These are phyloP conservation scores for Drosophila burlai DNA, from an alignment of 1,140 invertebrate genomes.

Conservation along the genomic window DNA sequence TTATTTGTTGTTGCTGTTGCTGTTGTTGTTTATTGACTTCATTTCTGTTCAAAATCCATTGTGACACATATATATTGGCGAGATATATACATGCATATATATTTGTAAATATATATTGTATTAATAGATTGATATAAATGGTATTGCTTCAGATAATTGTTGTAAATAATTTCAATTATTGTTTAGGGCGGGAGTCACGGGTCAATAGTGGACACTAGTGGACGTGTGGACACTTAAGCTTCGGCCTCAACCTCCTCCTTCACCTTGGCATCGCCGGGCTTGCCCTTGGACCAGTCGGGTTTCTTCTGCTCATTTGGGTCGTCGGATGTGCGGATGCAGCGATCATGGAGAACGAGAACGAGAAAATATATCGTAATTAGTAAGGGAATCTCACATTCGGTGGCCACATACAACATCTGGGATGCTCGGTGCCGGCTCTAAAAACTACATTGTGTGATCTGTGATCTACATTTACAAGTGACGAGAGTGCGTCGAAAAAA, in stretches of 20 bases:
- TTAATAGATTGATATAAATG: conserved; percentile 55
- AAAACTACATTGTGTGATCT: conserved; percentile 30
- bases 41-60: conserved; percentile 52
- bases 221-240: conserved; percentile 85
- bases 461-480: conserved; percentile 38
- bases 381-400: not conserved
- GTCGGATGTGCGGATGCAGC: not conserved
- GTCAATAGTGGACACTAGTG: conserved; percentile 79
- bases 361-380: conserved; percentile 31
- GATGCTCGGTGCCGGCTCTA: conserved; percentile 45
- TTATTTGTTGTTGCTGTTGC: conserved; percentile 56
- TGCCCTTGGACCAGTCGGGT: conserved; percentile 95
- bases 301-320: conserved; percentile 90
- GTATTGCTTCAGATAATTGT: conserved; percentile 56
- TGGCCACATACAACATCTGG: conserved; percentile 34
- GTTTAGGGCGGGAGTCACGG: conserved; percentile 83
- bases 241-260: conserved; percentile 94
- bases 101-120: conserved; percentile 51
- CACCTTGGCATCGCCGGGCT: conserved; percentile 93
- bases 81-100: conserved; percentile 55
- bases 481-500: conserved; percentile 1
- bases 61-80: conserved; percentile 48
- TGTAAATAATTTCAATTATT: conserved; percentile 63
- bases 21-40: conserved; percentile 68
- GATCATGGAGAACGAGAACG: conserved; percentile 28